Evolutionary conservation across 2,888 invertebrate genomes (phyloP).

Genomic region (Drosophila prostipennis): DNA sequence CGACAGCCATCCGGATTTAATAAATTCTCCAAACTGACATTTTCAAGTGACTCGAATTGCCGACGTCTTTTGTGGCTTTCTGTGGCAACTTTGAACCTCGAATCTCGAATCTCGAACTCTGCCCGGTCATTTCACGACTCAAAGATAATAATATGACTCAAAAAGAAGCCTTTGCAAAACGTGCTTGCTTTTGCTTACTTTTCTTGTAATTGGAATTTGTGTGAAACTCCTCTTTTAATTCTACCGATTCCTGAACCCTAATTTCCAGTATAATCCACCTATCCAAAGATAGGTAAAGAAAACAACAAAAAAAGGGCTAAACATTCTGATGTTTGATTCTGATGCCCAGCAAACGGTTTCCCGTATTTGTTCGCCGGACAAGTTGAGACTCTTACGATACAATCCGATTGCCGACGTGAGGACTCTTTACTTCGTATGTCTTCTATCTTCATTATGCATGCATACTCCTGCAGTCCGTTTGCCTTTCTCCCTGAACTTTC

Average conservation of each 20-base stretch:
- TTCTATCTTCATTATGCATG: constrained; percentile 65
- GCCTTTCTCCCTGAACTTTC: neutral
- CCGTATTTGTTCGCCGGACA: constrained; percentile 23
- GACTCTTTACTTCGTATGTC: constrained; percentile 41
- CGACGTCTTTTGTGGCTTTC: neutral
- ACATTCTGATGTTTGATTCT: constrained; percentile 2
- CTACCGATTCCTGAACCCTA: neutral
- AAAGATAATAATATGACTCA: constrained; percentile 2
- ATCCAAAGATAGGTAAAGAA: neutral
- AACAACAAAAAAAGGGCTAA: neutral
- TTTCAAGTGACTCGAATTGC: constrained; percentile 39
- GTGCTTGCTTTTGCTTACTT: neutral
- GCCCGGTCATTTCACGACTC: constrained; percentile 27
- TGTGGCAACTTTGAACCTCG: neutral
- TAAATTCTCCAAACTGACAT: constrained; percentile 31
- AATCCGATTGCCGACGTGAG: constrained; percentile 58
- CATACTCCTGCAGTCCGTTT: constrained; percentile 41
- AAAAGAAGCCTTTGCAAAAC: too few relatives aligned
- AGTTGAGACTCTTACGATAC: constrained; percentile 48
- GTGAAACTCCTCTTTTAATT: constrained; percentile 4
- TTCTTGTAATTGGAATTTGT: neutral
- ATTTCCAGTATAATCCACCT: constrained; percentile 3
- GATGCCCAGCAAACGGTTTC: neutral
- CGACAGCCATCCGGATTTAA: constrained; percentile 17
- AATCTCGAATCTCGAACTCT: neutral